Base-by-base conservation (phyloP, 2,113 vertebrate genomes). In the Neodon shergylaensis region DNA sequence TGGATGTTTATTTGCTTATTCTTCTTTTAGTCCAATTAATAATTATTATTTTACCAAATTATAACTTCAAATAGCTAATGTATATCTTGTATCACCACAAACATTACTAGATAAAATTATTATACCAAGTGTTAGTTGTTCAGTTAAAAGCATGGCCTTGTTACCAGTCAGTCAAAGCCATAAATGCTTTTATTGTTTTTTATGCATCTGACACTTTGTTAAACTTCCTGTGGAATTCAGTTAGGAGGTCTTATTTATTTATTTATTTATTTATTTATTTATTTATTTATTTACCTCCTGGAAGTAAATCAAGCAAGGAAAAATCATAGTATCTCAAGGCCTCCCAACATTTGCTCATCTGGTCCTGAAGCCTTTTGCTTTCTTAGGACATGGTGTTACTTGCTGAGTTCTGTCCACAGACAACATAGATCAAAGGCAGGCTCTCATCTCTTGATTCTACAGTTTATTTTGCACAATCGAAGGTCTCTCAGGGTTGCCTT, bases 41-140 rank as follows among this genome's bases (percentile, higher is more conserved):
- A 24, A 66, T 82, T 95, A 84, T 47, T 3, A 94, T 44, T 3
- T 85, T 93, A 97, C 84, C 6, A 83, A 93, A 68, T 33, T 42
- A 47, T 31, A 84, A 68, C 11, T 78, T 93, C 10, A 94, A 73
- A 47, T 44, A 70, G 66, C 5, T 76, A 58, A 28, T 8, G 10
- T 72, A 47, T 66, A 1, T 83, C 17, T 95, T 33, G 65, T 81
- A 93, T 5, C 7, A 8, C 87, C 52, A 77, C 42, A 94, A 81
- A 61, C 58, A 87, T 14, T 93, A 28, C 0, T 87, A 92, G 13
- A 22, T 83, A 3, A 88, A 36, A 33, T 44, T 49, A 92, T 78
- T 74, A 73, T 14, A 86, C 6, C 3, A 70, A 86, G 11, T 16
- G 39, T 89, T 89, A 49, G 11, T 78, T 79, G 82, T 89, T 68